These are phyloP conservation scores for Enhydra lutris DNA, from an alignment of 2,113 vertebrate genomes.

Conservation along the genomic window DNA sequence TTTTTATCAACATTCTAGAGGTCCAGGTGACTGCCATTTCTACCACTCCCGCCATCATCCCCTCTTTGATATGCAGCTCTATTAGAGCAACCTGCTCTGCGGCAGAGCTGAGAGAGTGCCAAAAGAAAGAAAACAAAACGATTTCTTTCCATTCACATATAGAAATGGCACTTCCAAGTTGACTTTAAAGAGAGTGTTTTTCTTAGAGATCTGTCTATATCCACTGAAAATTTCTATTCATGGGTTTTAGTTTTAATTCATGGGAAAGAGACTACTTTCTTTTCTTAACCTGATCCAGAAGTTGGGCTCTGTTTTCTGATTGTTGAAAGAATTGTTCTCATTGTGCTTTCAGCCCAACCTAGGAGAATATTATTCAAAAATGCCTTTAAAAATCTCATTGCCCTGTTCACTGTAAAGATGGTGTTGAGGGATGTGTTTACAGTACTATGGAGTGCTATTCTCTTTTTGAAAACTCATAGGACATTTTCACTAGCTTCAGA, in stretches of 20 bases:
- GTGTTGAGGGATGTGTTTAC: background rate
- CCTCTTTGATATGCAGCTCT: background rate
- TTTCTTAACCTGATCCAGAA: background rate
- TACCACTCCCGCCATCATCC: background rate
- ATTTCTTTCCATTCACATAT: background rate
- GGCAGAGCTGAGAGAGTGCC: background rate
- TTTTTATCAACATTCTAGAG: background rate
- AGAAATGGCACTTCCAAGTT: background rate
- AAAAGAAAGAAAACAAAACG: background rate
- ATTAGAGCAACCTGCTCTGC: too few species aligned
- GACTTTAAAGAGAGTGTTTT: background rate
- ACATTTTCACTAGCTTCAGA: background rate
- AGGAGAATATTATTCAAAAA: background rate
- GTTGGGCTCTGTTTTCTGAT: background rate
- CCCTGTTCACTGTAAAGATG: background rate
- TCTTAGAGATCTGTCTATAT: background rate
- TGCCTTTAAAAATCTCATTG: background rate
- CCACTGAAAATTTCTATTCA: background rate
- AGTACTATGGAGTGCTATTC: background rate
- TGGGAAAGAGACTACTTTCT: background rate
- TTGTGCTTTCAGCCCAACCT: background rate
- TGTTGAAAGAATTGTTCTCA: background rate
- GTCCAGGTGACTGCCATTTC: background rate
- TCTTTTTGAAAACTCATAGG: background rate
- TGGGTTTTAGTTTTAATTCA: background rate